phyloP scores from a whole-genome alignment of 2,113 vertebrate genomes.

The Plectropomus leopardus region DNA sequence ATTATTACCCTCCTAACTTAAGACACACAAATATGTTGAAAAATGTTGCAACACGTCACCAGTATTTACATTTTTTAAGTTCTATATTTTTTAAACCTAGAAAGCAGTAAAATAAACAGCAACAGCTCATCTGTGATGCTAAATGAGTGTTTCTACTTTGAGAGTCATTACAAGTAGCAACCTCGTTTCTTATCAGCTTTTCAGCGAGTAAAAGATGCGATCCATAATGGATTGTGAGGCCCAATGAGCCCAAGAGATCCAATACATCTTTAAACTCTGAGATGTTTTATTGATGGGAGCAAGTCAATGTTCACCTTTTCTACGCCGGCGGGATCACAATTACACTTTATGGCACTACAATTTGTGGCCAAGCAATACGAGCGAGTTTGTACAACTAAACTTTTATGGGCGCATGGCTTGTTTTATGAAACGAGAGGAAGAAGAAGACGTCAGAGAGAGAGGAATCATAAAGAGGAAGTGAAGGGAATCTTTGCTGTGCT shows the following conservation, averaged over 20 bases:
- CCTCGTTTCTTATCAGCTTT: conserved; percentile 40
- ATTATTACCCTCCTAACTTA: neutral
- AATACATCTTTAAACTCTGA: conserved; percentile 65
- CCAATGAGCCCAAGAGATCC: conserved; percentile 59
- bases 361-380: conserved; percentile 55
- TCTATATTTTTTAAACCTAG: neutral
- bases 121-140: conserved; percentile 45
- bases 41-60: no score
- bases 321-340: conserved; percentile 64
- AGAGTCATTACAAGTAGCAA: conserved; percentile 34
- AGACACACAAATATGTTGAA: neutral
- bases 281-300: conserved; percentile 79
- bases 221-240: conserved; percentile 69
- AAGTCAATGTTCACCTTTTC: conserved; percentile 74
- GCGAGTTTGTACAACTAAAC: conserved; percentile 57
- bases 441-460: conserved; percentile 41
- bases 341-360: conserved; percentile 63
- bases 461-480: conserved; percentile 22
- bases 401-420: conserved; percentile 58
- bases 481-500: conserved; percentile 57
- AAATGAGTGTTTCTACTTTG: conserved; percentile 8
- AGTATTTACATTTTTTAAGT: no score
- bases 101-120: neutral
- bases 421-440: conserved; percentile 49
- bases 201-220: conserved; percentile 51